These are phyloP conservation scores for Todus mexicanus DNA, from an alignment of 2,797 vertebrate genomes.

Conservation along the genomic window DNA sequence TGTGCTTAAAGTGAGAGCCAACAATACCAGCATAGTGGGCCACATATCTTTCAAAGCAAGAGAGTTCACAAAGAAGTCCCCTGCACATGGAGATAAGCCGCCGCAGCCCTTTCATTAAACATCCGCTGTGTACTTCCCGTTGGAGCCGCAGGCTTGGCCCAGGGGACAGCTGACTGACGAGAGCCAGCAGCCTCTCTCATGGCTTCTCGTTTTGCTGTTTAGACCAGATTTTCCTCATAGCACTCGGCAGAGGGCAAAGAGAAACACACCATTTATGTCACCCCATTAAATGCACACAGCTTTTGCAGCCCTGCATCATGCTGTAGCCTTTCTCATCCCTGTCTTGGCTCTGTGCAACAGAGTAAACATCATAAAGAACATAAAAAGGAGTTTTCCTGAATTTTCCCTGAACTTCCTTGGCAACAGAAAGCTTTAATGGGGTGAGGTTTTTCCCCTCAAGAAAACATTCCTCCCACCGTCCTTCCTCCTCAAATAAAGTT, in stretches of 20 bases:
- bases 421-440: constrained; percentile 34
- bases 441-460: neutral
- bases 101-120: constrained; percentile 64
- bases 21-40: constrained; percentile 35
- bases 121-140: constrained; percentile 65
- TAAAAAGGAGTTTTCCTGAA: constrained; percentile 63
- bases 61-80: neutral
- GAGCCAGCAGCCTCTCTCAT: neutral
- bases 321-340: constrained; percentile 33
- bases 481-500: neutral
- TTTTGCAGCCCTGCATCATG: constrained; percentile 1
- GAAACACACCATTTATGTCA: constrained; percentile 53
- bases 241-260: constrained; percentile 52
- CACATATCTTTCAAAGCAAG: constrained; percentile 37
- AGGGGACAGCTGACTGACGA: neutral
- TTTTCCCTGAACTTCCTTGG: constrained; percentile 43
- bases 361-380: constrained; percentile 64
- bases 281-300: constrained; percentile 40
- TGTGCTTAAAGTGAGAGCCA: constrained; percentile 21
- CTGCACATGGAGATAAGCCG: constrained; percentile 51
- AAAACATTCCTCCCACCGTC: neutral
- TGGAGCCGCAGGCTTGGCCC: neutral
- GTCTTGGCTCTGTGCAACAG: constrained; percentile 25
- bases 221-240: constrained; percentile 20
- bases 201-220: constrained; percentile 1